Evolutionary conservation across 1,140 invertebrate species (phyloP).

Genomic region (Lordiphosa mommai): DNA sequence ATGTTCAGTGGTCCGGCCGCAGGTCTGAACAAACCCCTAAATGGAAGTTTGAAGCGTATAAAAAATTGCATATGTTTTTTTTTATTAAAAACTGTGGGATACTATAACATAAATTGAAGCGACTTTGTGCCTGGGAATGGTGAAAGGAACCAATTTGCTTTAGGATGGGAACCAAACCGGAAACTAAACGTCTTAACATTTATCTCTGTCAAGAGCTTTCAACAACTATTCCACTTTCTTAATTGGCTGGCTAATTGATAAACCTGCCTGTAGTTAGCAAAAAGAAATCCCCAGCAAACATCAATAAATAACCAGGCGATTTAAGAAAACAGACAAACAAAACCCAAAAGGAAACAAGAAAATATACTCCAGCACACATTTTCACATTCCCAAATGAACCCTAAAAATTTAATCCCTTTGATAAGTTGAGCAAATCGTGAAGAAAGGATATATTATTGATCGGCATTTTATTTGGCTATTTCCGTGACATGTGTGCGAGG

Average conservation of each 20-base stretch:
- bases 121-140: too few species aligned
- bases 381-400: conserved; percentile 36
- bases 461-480: conserved; percentile 62
- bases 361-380: conserved; percentile 22
- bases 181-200: too few species aligned
- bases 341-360: neutral
- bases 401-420: conserved; percentile 58
- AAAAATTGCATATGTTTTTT: conserved; percentile 10
- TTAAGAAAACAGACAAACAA: conserved; percentile 21
- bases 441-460: conserved; percentile 66
- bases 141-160: too few species aligned
- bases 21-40: conserved; percentile 10
- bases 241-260: conserved; percentile 52
- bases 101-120: too few species aligned
- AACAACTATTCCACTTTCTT: conserved; percentile 2
- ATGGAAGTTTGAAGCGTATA: conserved; percentile 21
- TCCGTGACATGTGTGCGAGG: conserved; percentile 31
- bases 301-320: conserved; percentile 52
- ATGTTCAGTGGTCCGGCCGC: conserved; percentile 22
- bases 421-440: conserved; percentile 39
- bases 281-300: conserved; percentile 17
- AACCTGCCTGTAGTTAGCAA: conserved; percentile 39
- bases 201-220: too few species aligned
- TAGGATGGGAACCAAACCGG: too few species aligned
- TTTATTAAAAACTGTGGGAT: neutral